phyloP scores from a whole-genome alignment of 2,113 vertebrate genomes.

The Craseonycteris thonglongyai region DNA sequence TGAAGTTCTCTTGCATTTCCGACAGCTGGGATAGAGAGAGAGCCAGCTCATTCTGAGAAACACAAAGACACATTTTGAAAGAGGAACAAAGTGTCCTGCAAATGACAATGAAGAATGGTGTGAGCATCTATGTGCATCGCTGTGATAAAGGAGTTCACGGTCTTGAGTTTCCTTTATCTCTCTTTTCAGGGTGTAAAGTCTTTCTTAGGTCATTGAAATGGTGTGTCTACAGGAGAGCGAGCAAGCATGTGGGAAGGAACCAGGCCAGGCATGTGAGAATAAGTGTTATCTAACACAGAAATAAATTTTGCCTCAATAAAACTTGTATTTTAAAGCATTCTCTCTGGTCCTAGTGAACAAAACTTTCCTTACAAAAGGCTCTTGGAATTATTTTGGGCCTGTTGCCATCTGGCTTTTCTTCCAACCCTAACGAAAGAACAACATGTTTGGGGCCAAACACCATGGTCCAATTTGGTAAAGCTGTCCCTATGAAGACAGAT shows the following conservation, averaged over 20 bases:
- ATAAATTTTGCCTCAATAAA: conserved; percentile 44
- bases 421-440: conserved; percentile 3
- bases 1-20: conserved; percentile 50
- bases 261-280: background rate
- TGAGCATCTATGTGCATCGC: conserved; percentile 38
- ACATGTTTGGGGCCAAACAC: background rate
- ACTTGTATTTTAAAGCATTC: conserved; percentile 35
- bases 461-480: background rate
- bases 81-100: conserved; percentile 24
- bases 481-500: background rate
- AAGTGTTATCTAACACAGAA: conserved; percentile 22
- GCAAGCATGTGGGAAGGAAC: conserved; percentile 20
- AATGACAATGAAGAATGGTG: conserved; percentile 36
- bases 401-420: conserved; percentile 1
- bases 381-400: background rate
- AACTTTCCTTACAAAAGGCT: background rate
- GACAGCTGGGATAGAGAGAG: conserved; percentile 42
- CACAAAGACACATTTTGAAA: conserved; percentile 55
- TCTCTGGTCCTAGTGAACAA: background rate
- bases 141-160: conserved; percentile 44
- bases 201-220: conserved; percentile 44
- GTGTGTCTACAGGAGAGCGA: conserved; percentile 1
- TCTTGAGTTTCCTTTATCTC: conserved; percentile 67
- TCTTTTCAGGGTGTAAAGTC: conserved; percentile 43
- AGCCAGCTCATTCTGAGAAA: conserved; percentile 39